Evolutionary conservation across 2,888 invertebrate genomes (phyloP), one percentile per base, ranked within the genome.

Genomic region (Eretmocerus hayati): DNA sequence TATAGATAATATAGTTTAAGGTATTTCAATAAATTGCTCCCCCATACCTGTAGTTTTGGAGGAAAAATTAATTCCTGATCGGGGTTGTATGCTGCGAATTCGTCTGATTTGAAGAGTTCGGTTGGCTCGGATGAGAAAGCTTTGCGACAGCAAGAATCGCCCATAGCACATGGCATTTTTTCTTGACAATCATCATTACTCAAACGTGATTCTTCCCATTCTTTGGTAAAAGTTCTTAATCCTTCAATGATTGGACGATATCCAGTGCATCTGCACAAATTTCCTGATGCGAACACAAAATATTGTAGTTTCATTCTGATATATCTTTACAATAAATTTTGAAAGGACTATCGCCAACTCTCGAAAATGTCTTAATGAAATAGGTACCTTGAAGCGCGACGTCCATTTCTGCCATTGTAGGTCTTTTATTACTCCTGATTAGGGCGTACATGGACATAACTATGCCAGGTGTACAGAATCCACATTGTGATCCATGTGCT

Each of bases 391-490:
- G 90, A 58, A 90, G 82, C 0, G 89, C 81, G 5, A 80, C 76
- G 69, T 91, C 90, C 57, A 93, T 73, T 53, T 92, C 84, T 13
- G 78, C 72, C 76, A 87, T 84, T 0, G 78, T 75, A 4, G 93
- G 88, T 61, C 80, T 78, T 0, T 80, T 76, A 33, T 81, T 79
- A 59, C 80, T 85, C 61, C 94, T 75, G 0, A 94, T 72, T 35
- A 95, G 74, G 0, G 91, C 77, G 63, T 94, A 95, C 91, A 95
- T 92, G 1, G 94, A 93, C 95, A 96, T 96, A 0, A 95, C 90
- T 54, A 96, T 91, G 22, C 95, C 95, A 0, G 94, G 93, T 0
- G 94, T 94, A 62, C 93, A 94, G 69, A 91, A 94, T 1, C 94
- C 94, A 66, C 94, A 95, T 70, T 95, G 94, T 0, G 92, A 90